Base-by-base conservation (phyloP, 64 coral and sea anemone species). In the Orbicella faveolata region DNA sequence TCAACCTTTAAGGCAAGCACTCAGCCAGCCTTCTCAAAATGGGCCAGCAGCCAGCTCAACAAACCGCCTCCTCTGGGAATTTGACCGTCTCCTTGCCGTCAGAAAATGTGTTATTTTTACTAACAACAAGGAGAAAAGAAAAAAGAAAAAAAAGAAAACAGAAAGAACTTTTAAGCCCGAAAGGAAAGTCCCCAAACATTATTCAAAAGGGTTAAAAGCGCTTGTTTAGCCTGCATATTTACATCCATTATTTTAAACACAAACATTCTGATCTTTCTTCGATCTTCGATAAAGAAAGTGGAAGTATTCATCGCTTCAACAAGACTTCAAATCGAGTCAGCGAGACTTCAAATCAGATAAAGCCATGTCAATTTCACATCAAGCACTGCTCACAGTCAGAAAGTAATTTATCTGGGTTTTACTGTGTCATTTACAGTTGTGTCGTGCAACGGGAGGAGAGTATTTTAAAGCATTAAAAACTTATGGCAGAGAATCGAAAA, bases 401-500 rank as follows among this genome's bases (percentile, higher is more conserved):
- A 87, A 87, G 84, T 65, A 83, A 76, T 87, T 53, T 52, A 87
- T 87, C 84, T 87, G 66, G 14, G 74, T 87, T 3, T 87, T 87
- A 87, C 51, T 17, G 69, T 87, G 35, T 76, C 41, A 76, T 76
- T 76, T 51, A 76, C 75, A 76, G 44, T 48, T 48, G 75, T 76
- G 75, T 76, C 51, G 69, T 74, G 39, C 67, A 48, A 48, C 2
- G 7, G 44, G 44, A 87, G 37, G 53, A 87, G 66, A 87, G n/a
- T 23, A 52, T 74, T 87, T 66, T 73, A 87, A 87, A 3, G 64
- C 67, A 53, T 87, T 87, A 87, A 87, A 87, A 87, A 36, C 65
- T 87, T 73, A 87, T 87, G 83, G 83, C 83, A 87, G 83, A 87
- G 63, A 87, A 87, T 87, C 83, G 26, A 70, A 87, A 87, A 66